Evolutionary conservation across 2,888 invertebrate genomes (phyloP).

Genomic region (Alcis repandata): DNA sequence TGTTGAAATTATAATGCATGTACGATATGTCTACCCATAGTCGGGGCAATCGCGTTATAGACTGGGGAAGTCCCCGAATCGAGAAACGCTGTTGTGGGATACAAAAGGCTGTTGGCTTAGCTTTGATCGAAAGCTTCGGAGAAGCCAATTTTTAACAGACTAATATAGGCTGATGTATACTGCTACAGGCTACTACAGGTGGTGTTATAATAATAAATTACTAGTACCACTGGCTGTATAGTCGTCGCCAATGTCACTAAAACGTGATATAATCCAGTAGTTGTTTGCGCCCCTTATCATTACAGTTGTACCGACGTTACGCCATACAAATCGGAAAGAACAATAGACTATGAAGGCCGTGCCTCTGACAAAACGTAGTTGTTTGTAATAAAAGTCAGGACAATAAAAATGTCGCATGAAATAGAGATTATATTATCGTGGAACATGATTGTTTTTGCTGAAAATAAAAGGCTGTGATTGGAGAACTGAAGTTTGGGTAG

Average conservation of each 20-base stretch:
- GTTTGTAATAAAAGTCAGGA: conserved; percentile 3
- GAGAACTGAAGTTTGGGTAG: background rate
- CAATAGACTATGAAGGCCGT: conserved; percentile 13
- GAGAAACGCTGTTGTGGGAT: no score
- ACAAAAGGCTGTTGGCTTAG: no score
- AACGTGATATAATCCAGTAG: background rate
- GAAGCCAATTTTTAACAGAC: no score
- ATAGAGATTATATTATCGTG: background rate
- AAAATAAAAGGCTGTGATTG: background rate
- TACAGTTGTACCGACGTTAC: background rate
- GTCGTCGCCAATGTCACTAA: background rate
- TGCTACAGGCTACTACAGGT: no score
- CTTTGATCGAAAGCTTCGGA: no score
- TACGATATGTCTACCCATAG: no score
- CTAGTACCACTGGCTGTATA: background rate
- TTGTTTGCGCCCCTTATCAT: conserved; percentile 2
- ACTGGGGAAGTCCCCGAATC: background rate
- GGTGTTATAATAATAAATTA: no score
- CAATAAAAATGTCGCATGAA: background rate
- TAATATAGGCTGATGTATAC: no score
- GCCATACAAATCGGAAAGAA: conserved; percentile 9
- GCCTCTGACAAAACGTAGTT: conserved; percentile 8
- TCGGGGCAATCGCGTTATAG: no score
- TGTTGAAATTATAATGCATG: no score
- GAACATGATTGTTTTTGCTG: background rate